Percentiles rank a stretch among this genome's conserved stretches.
These are phyloP conservation scores for Ctenicera cuprea DNA, from an alignment of 2,888 invertebrate genomes.

Conservation along the genomic window DNA sequence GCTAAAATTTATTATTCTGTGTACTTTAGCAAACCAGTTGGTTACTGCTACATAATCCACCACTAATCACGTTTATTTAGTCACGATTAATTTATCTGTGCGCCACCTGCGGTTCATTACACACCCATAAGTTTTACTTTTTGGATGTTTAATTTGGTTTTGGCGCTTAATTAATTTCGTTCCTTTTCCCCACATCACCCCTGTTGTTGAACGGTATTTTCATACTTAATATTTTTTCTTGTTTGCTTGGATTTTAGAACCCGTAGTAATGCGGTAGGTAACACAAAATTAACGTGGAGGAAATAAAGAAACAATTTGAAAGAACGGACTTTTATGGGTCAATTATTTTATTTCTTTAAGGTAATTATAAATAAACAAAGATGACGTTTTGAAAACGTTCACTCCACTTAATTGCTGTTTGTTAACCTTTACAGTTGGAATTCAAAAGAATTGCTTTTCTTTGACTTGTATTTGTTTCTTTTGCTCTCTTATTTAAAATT, in stretches of 20 bases:
- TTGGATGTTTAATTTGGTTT: slow-evolving; percentile 25
- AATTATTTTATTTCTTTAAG: too few relatives aligned
- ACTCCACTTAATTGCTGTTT: slow-evolving; percentile 1
- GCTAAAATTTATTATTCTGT: slow-evolving; percentile 26
- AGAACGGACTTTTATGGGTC: too few relatives aligned
- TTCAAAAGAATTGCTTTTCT: slow-evolving; percentile 1
- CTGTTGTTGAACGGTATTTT: neutral
- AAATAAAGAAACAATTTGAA: neutral
- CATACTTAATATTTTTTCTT: neutral
- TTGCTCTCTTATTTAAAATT: too few relatives aligned
- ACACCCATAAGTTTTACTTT: slow-evolving; percentile 29
- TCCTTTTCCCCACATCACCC: neutral
- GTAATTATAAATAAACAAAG: too few relatives aligned
- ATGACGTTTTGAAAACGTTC: neutral
- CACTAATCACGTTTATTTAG: slow-evolving; percentile 34
- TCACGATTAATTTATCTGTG: slow-evolving; percentile 30
- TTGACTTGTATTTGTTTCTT: neutral
- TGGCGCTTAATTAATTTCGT: slow-evolving; percentile 25
- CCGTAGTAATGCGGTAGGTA: too few relatives aligned
- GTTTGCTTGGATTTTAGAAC: too few relatives aligned
- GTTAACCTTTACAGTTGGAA: neutral
- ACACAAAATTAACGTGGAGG: neutral
- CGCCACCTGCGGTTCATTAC: slow-evolving; percentile 31
- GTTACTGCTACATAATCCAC: slow-evolving; percentile 30
- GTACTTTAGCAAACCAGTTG: slow-evolving; percentile 22